These are phyloP conservation scores for Hedya salicella DNA, from an alignment of 2,888 invertebrate species.

Conservation along the genomic window DNA sequence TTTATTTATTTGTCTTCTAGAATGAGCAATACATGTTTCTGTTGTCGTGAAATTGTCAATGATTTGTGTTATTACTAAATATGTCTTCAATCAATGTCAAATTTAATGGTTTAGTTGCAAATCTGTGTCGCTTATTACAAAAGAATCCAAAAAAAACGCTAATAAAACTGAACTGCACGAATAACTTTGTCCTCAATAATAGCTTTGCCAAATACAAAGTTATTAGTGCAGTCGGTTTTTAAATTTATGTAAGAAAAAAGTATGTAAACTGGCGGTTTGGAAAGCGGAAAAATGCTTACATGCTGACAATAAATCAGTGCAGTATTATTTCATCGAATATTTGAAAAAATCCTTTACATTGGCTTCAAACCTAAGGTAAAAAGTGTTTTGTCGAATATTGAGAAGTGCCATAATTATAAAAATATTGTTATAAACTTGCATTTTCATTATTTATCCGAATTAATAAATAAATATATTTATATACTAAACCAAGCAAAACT, in stretches of 20 bases:
- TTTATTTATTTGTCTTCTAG: conserved; percentile 25
- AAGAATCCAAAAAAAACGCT: conserved; percentile 22
- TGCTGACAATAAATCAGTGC: conserved; percentile 45
- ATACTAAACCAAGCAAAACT: too few species aligned
- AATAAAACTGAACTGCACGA: conserved; percentile 8
- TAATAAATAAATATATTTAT: too few species aligned
- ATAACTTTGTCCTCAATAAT: conserved; percentile 25
- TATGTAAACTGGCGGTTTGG: conserved; percentile 43
- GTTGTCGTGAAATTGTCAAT: conserved; percentile 10
- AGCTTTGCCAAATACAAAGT: conserved; percentile 18
- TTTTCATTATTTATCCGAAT: conserved; percentile 7
- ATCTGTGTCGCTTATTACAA: conserved; percentile 10
- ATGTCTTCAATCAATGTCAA: conserved; percentile 19
- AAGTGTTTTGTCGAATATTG: conserved; percentile 57
- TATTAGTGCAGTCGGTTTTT: conserved; percentile 24
- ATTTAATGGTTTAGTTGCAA: conserved; percentile 9
- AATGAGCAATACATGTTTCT: conserved; percentile 20
- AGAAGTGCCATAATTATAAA: conserved; percentile 73
- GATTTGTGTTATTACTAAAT: conserved; percentile 9
- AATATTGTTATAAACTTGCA: conserved; percentile 62
- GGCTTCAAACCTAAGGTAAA: conserved; percentile 57
- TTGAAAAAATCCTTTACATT: conserved; percentile 27
- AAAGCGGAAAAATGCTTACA: conserved; percentile 23
- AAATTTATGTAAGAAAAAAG: not conserved
- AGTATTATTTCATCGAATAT: conserved; percentile 44